Evolutionary conservation across 1,140 invertebrate species (phyloP), one percentile per base, ranked within the genome.

Genomic region (Pseudomyrmex flavicornis): DNA sequence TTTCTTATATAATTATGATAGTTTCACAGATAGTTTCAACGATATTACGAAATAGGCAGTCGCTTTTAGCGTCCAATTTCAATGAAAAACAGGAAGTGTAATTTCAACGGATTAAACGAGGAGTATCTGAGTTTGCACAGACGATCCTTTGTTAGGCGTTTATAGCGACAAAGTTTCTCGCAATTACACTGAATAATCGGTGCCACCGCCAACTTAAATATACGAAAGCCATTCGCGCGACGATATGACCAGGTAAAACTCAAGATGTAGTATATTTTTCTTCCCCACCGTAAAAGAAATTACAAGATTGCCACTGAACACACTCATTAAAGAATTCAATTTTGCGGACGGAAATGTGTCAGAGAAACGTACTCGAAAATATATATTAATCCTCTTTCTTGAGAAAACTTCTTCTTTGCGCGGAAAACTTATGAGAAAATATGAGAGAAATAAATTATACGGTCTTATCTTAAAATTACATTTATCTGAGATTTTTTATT

Each of bases 81-180:
- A 2, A 69, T 50, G 52, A 80, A 72, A 80, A 80, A 26, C 12
- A 50, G n/a, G 15, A 72, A 59, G 22, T 70, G 17, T 58, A 70
- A 58, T 80, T 80, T 50, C 46, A 80, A 35, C 46, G 22, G 20
- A 61, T 80, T 80, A 70, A 79, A 79, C 22, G 3, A 48, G 44
- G 12, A 59, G 8, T 79, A 59, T 69, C 22, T 52, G 46, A 77
- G 54, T 79, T 83, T 68, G n/a, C 48, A 83, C 54, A 77, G 82
- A 46, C 65, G 10, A 69, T 77, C 48, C 56, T 83, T 59, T 79
- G 22, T 69, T 70, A 80, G 20, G 66, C 44, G n/a, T 61, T 58
- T 70, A 70, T 59, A 22, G 56, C n/a, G 54, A 72, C 20, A 35
- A 70, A 59, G 66, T 70, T 68, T 58, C 20, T 79, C 46, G 35